Evolutionary conservation across 2,797 vertebrate genomes (phyloP), one percentile per base, ranked within the genome.

Genomic region (Phrynocephalus guinanensis): DNA sequence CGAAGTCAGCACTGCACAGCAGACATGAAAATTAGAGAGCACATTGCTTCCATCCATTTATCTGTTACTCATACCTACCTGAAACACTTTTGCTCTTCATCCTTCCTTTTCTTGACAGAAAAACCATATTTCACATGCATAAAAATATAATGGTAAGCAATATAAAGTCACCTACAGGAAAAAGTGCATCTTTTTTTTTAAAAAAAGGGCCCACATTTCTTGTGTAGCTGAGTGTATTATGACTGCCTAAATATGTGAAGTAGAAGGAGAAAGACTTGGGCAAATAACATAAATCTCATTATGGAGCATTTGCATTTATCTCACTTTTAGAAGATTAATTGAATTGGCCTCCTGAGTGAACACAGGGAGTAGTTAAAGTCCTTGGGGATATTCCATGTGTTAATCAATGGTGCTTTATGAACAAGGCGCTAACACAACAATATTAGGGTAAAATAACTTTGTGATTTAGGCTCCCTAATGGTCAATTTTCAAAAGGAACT

Each of bases 371-470:
- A 30, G 67, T 79, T 28, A 66, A 75, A 63, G 56, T 86, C 79
- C 79, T 75, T 56, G 22, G 85, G 79, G 78, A 52, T 80, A 28
- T n/a, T 86, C 33, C 50, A 72, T 75, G 85, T 18, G 28, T 48
- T 86, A 86, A 81, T 86, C 70, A 86, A 73, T 81, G 85, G 85
- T 71, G 48, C 44, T 86, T 33, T 26, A 15, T 56, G 48, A 81
- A 79, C 33, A 86, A 86, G 52, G 18, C 81, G 68, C 50, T 73
- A 73, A 86, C 68, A 73, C 85, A 73, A 86, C 52, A 86, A 44
- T 44, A 86, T 48, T 63, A 73, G 3, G 6, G 13, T 22, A 73
- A 68, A 7, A 80, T 81, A 86, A 80, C 28, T 52, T 10, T 22
- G 68, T 63, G 26, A 18, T 66, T 82, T 63, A 30, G 18, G 22